Evolutionary conservation across 2,113 vertebrate species (phyloP), one percentile per base, ranked within the genome.

Genomic region (Aegypius monachus): DNA sequence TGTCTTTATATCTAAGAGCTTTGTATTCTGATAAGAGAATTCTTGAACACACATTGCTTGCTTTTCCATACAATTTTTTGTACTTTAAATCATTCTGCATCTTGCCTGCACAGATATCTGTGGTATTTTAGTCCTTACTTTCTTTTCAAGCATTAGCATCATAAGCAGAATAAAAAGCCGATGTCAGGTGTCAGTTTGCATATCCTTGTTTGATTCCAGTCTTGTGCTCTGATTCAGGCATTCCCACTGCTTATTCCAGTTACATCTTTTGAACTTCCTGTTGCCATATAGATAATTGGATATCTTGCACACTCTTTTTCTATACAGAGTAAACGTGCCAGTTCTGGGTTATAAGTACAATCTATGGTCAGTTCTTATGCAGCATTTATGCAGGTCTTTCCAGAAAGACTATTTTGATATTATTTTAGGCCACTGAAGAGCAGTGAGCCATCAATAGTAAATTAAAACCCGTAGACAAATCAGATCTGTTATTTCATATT

Each of bases 191-290:
- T 67, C 95, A 63, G 75, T 86, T 88, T 90, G 67, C 58, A 71
- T 92, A 71, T 72, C 31, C 61, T 72, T 66, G 95, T 88, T 85
- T 92, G 58, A 81, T 78, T 92, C 63, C 55, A 71, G n/a, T 53
- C 67, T 36, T 55, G 47, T 84, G 55, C 72, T 93, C 75, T 71
- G n/a, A 88, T 95, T 86, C 74, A 88, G 92, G 53, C 81, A 90
- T 86, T 93, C 80, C 68, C 63, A 91, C 65, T 95, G 92, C 86
- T 96, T 93, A 88, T 88, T 81, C 77, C 45, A 89, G 83, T 84
- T 89, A 73, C 34, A 63, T 63, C 77, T 92, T 92, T 91, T 94
- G 82, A 97, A 95, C 38, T 75, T 94, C 84, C 58, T 78, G 50
- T 74, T 81, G 31, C 83, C 36, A 7, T 55, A 25, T 1, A 92